Base-by-base conservation (phyloP, 2,888 invertebrate genomes). In the Chrysolina haemoptera region DNA sequence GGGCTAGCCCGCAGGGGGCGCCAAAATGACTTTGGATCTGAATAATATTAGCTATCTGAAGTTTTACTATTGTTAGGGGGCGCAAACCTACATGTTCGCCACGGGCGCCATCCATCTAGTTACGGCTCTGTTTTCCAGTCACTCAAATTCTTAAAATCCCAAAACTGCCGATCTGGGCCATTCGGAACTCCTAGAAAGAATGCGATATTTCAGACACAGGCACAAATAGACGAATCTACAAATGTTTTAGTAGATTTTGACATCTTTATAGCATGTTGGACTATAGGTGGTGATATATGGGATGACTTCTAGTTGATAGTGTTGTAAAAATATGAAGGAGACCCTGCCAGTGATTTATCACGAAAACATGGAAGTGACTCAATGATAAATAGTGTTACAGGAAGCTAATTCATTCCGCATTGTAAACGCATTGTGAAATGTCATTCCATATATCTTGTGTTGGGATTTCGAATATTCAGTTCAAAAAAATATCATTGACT, bases 171-270 rank as follows among this genome's bases (percentile, higher is more conserved):
- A 53, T 53, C 14, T 53, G 12, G 53, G 20, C 12, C 53, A 53
- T 53, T 11, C 20, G 11, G 11, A 53, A 53, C 20, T 20, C 9
- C 20, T 11, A 11, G 18, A 53, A 53, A 12, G 18, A 53, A 53
- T 53, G 2, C 53, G 10, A 20, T 53, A 53, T 18, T 22, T 66
- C 48, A 50, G n/a, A 1, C 35, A 50, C 46, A 16, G 20, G 27
- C 66, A 35, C 27, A 35, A 66, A 50, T 20, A 50, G 50, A 66
- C 35, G 35, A 16, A 50, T 50, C 50, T 35, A 66, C 66, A 50
- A 66, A 50, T 66, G 50, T 66, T 66, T 66, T 50, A 66, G 50
- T 66, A 50, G 48, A 18, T 48, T 50, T 18, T 16, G 66, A 66
- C 66, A 50, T 48, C 27, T 66, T 66, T 66, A 66, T 66, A 10